These are phyloP conservation scores for Lasioglossum morio DNA, from an alignment of 2,888 invertebrate genomes.

Conservation along the genomic window DNA sequence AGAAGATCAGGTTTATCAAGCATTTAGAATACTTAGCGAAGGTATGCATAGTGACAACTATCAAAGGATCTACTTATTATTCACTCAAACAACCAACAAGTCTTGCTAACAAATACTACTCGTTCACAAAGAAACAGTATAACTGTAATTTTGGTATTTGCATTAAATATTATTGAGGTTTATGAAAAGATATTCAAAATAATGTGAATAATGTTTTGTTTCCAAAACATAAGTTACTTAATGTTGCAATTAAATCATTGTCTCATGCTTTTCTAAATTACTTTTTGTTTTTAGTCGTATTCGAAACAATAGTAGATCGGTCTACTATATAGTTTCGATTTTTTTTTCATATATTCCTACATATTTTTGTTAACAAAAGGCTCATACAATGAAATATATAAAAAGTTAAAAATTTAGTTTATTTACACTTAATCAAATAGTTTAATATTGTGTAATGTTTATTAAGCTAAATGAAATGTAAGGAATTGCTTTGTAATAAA, in stretches of 20 bases:
- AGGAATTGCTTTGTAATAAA: neutral
- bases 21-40: slow-evolving; percentile 94
- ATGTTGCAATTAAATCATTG: neutral
- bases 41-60: slow-evolving; percentile 82
- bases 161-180: neutral
- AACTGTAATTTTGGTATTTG: neutral
- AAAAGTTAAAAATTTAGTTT: too few relatives aligned
- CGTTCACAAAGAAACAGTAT: neutral
- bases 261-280: neutral
- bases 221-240: neutral
- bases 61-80: neutral
- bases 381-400: too few relatives aligned
- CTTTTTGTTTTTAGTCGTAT: neutral
- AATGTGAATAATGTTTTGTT: neutral
- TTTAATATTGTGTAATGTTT: neutral
- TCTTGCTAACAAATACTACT: neutral
- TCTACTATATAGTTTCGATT: too few relatives aligned
- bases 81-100: neutral
- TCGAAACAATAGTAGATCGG: too few relatives aligned
- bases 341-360: too few relatives aligned
- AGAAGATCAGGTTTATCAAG: slow-evolving; percentile 96
- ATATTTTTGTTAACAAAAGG: too few relatives aligned
- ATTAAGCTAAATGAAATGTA: neutral
- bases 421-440: neutral
- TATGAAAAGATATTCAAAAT: neutral